These are phyloP conservation scores for Tinamus guttatus DNA, from an alignment of 2,113 vertebrate species.

Conservation along the genomic window DNA sequence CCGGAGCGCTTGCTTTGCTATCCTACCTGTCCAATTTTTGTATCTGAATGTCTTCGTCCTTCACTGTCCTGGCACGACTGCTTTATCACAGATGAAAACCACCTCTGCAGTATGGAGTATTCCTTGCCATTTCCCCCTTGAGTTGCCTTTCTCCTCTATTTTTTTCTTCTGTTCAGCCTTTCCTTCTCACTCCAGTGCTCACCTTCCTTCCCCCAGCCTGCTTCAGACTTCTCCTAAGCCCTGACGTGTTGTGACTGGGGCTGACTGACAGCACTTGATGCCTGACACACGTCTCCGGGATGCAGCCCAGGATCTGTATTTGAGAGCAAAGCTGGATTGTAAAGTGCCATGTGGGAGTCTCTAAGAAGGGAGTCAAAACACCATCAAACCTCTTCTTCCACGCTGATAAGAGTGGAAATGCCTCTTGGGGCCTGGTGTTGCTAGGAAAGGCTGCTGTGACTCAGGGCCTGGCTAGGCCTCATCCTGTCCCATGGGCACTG, in stretches of 20 bases:
- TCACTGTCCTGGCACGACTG: background rate
- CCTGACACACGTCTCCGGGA: constrained; percentile 64
- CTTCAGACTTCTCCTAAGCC: constrained; percentile 55
- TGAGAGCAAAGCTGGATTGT: constrained; percentile 64
- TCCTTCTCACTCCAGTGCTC: background rate
- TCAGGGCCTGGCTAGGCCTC: background rate
- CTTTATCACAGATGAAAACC: constrained; percentile 2
- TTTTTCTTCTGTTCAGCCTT: background rate
- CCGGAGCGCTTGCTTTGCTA: background rate
- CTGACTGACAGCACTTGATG: constrained; percentile 69
- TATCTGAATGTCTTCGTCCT: background rate
- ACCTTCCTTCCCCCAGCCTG: background rate
- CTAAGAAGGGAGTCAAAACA: constrained; percentile 73
- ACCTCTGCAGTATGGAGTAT: background rate
- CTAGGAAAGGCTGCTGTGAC: background rate
- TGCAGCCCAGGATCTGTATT: constrained; percentile 63
- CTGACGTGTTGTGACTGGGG: constrained; percentile 75
- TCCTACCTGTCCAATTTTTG: background rate
- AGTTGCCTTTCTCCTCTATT: constrained; percentile 46
- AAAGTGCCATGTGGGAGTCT: constrained; percentile 68
- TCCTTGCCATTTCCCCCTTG: background rate
- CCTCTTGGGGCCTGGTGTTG: background rate
- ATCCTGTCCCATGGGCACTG: background rate
- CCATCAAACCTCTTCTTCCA: constrained; percentile 32
- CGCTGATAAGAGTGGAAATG: background rate